Evolutionary conservation across 2,888 invertebrate species (phyloP).

Genomic region (Chironomus riparius): DNA sequence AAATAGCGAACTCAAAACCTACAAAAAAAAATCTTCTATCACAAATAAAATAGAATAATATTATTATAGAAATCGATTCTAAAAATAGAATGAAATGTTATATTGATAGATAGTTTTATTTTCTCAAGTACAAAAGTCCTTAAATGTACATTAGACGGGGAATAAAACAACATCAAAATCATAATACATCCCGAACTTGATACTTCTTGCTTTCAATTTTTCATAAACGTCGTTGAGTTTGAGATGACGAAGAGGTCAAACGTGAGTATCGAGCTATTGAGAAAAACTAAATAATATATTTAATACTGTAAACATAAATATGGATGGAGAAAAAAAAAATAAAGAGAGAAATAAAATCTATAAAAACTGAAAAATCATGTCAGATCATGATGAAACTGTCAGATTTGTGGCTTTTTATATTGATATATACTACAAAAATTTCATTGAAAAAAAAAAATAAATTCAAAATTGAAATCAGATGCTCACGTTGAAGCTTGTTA

Average conservation of each 20-base stretch:
- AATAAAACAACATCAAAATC: no score
- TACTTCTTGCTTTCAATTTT: not conserved
- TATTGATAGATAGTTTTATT: not conserved
- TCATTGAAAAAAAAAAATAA: not conserved
- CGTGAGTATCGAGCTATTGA: not conserved
- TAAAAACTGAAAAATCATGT: not conserved
- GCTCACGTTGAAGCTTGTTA: constrained; percentile 25
- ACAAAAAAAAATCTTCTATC: no score
- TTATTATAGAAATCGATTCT: no score
- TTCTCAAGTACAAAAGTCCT: not conserved
- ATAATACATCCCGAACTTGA: not conserved
- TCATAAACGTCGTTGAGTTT: not conserved
- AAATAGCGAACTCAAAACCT: no score
- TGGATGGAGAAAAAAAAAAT: not conserved
- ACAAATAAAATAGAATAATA: no score
- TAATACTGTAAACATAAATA: not conserved
- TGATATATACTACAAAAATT: not conserved
- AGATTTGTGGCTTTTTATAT: not conserved
- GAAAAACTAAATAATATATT: no score
- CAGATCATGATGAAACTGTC: not conserved
- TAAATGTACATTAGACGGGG: not conserved
- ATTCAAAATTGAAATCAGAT: constrained; percentile 21
- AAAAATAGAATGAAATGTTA: no score
- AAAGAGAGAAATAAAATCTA: no score
- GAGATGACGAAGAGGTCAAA: not conserved